Conservation (phyloP, 1,140 invertebrate genomes). For the Frieseomelitta varia region DNA sequence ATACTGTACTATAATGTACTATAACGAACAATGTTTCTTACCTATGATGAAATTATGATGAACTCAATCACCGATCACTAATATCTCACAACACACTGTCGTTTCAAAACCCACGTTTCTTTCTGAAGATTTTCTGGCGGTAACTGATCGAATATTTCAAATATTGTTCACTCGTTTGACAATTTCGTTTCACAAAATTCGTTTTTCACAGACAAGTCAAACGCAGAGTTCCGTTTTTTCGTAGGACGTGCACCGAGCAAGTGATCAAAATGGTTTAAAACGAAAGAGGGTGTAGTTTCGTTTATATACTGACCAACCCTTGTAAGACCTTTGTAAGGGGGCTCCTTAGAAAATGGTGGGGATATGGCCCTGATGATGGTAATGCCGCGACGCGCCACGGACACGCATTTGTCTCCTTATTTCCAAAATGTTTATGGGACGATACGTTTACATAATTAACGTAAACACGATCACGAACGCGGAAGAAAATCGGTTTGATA, state of each 20-base stretch:
- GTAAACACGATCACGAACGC: background rate
- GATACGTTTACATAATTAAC: constrained; percentile 23
- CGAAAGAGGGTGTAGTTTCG: constrained; percentile 48
- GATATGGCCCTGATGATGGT: constrained; percentile 44
- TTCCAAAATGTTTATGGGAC: constrained; percentile 45
- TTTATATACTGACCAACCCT: constrained; percentile 70
- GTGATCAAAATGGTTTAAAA: constrained; percentile 42
- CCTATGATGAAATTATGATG: constrained; percentile 58
- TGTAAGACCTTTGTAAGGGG: constrained; percentile 51
- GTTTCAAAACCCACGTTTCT: background rate
- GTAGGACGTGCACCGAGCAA: background rate
- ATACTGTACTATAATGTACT: too few species aligned
- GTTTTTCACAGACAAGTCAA: background rate
- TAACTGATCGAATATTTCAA: too few species aligned
- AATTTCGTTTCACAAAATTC: background rate
- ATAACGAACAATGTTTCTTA: constrained; percentile 34
- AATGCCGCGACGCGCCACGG: constrained; percentile 23
- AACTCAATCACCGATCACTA: constrained; percentile 55
- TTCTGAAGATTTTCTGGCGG: background rate
- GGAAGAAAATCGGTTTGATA: background rate
- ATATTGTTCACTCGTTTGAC: too few species aligned
- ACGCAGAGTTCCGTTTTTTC: background rate
- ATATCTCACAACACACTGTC: constrained; percentile 61
- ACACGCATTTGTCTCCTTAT: constrained; percentile 54
- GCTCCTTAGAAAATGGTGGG: constrained; percentile 57